These are phyloP conservation scores for Polydrusus tereticollis DNA, from an alignment of 2,888 invertebrate species.

Conservation along the genomic window DNA sequence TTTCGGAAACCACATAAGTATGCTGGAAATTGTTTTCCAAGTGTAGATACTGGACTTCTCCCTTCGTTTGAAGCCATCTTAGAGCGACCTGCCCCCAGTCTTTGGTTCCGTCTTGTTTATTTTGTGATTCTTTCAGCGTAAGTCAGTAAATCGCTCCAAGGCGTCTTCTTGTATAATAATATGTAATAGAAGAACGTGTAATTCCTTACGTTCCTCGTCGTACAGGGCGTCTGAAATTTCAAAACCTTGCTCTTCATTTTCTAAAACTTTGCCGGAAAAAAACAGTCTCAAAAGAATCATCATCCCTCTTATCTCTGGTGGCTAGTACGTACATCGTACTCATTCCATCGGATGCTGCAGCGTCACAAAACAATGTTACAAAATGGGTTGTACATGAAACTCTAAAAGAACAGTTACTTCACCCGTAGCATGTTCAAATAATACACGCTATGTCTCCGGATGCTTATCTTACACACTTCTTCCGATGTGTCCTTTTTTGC, in stretches of 20 bases:
- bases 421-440: too few relatives aligned
- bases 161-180: slow-evolving; percentile 73
- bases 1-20: slow-evolving; percentile 78
- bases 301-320: slow-evolving; percentile 69
- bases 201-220: slow-evolving; percentile 62
- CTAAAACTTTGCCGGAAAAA: slow-evolving; percentile 69
- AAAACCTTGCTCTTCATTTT: slow-evolving; percentile 69
- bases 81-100: slow-evolving; percentile 70
- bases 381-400: too few relatives aligned
- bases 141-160: slow-evolving; percentile 71
- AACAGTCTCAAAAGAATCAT: slow-evolving; percentile 68
- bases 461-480: too few relatives aligned
- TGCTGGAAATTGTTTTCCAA: slow-evolving; percentile 75
- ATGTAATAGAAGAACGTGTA: slow-evolving; percentile 75
- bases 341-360: slow-evolving; percentile 79
- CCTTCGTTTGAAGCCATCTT: slow-evolving; percentile 72
- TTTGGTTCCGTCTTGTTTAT: slow-evolving; percentile 57
- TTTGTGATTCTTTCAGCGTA: slow-evolving; percentile 67
- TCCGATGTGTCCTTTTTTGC: too few relatives aligned
- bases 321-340: slow-evolving; percentile 75
- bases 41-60: slow-evolving; percentile 77
- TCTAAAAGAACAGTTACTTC: too few relatives aligned
- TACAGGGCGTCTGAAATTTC: slow-evolving; percentile 71
- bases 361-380: too few relatives aligned
- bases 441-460: too few relatives aligned